Base-by-base conservation (phyloP, 2,797 vertebrate genomes). In the Valencia hispanica region DNA sequence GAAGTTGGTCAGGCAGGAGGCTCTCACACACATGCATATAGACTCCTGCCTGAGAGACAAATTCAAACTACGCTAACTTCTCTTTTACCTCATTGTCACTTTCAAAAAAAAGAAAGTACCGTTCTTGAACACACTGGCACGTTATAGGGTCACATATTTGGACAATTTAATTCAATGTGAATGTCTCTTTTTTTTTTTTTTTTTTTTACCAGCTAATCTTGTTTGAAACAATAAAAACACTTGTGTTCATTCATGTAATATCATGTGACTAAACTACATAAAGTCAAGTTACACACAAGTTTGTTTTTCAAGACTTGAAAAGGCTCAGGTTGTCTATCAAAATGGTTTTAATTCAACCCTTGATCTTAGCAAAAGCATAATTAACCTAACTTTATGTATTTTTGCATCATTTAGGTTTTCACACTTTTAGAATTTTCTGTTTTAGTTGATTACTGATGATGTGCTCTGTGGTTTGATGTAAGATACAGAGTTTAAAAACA, bases 1-100 rank as follows among this genome's bases (percentile, higher is more conserved):
- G 77, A 86, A 89, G 88, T 93, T 94, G 92, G 79, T 73, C 75
- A 85, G 73, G 74, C 72, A 86, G 76, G 66, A 81, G 74, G 65
- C 84, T 78, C 51, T 68, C 10, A 75, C 65, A 78, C 50, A 70
- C 79, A 82, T 55, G n/a, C 70, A 61, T 22, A 78, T 36, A 61
- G 43, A 81, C 59, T 55, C 65, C 22, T n/a, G 45, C 48, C 36
- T 43, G 32, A n/a, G 47, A 22, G 57, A 65, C 32, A 69, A 17
- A 27, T 15, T 66, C 32, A 39, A 27, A 41, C 65, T 20, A 55
- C 17, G 4, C 25, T 22, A 22, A 22, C 17, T 36, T 51, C 12
- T 61, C 53, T 57, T 70, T 75, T 34, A 59, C 25, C 53, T 48
- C 2, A 47, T 57, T 20, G 27, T 36, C 25, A 32, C 6, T 18